A percentile compares a stretch with the other conserved stretches of the same genome.
Evolutionary conservation across 2,797 vertebrate species (phyloP).

Genomic region (Halcyon badia): DNA sequence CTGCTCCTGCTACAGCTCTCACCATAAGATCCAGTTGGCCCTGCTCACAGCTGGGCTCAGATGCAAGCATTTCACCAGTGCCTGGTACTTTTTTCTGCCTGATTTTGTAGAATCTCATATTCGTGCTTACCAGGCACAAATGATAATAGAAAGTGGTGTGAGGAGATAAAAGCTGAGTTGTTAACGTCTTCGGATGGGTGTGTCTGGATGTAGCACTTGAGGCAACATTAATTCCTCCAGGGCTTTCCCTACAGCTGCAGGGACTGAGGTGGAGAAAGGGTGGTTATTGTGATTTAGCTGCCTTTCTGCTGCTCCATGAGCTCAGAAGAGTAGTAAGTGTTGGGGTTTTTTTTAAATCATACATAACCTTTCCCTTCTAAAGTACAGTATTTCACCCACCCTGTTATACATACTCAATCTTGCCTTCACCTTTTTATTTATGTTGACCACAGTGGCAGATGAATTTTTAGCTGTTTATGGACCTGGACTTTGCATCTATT

Average conservation of each 20-base stretch:
- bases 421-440: neutral
- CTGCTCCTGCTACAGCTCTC: neutral
- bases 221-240: neutral
- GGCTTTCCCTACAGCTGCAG: neutral
- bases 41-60: neutral
- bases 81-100: neutral
- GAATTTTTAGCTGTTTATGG: neutral
- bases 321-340: neutral
- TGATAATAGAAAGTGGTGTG: neutral
- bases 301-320: neutral
- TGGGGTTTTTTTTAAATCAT: neutral
- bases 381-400: rapidly evolving
- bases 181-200: neutral
- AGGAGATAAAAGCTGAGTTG: neutral
- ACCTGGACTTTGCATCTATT: neutral
- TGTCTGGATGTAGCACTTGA: neutral
- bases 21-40: neutral
- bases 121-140: neutral
- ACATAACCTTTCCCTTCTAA: neutral
- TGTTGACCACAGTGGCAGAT: neutral
- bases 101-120: neutral
- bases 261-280: neutral
- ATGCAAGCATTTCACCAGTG: neutral
- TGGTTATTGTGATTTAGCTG: neutral
- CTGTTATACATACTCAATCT: neutral